These are phyloP conservation scores for Mustela lutreola DNA, from an alignment of 2,113 vertebrate genomes.

Conservation along the genomic window DNA sequence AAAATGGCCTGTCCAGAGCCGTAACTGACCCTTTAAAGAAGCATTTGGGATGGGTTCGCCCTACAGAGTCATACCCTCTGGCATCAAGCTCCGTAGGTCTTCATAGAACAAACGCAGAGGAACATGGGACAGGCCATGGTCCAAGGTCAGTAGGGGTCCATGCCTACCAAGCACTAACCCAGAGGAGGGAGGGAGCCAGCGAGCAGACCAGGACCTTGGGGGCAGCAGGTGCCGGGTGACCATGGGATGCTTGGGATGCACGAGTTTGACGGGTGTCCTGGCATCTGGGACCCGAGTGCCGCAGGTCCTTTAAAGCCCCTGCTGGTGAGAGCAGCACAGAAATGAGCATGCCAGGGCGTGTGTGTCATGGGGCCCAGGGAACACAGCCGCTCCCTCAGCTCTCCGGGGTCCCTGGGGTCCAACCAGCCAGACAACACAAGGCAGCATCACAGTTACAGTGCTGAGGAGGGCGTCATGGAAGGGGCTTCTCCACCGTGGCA, in stretches of 20 bases:
- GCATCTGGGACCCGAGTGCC: fast-evolving
- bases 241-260: neutral
- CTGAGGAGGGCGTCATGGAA: fast-evolving
- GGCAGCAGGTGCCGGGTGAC: neutral
- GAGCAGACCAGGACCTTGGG: neutral
- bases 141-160: neutral
- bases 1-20: no score
- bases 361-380: neutral
- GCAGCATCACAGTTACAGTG: neutral
- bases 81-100: neutral
- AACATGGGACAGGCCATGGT: neutral
- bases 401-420: neutral
- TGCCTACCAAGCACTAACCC: neutral
- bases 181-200: neutral
- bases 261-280: neutral
- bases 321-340: neutral
- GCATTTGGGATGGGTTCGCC: neutral
- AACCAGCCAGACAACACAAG: neutral
- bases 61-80: fast-evolving
- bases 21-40: fast-evolving
- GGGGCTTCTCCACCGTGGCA: neutral
- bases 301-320: neutral
- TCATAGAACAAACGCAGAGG: neutral
- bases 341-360: neutral
- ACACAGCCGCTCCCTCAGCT: fast-evolving